phyloP scores from a whole-genome alignment of 1,140 invertebrate genomes.

The Dinothrombium tinctorium region DNA sequence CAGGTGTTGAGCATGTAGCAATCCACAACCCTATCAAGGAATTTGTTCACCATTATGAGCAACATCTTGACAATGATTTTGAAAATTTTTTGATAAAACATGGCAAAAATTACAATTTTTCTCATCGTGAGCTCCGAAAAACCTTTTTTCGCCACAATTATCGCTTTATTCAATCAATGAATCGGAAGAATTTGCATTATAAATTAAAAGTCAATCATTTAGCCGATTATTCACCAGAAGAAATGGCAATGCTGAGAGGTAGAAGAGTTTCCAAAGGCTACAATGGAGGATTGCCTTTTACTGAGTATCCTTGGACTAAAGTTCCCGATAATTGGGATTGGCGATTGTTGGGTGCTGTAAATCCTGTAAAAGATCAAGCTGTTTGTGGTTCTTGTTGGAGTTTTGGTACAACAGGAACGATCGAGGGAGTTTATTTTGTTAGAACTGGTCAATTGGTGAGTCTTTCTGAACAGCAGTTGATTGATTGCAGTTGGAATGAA shows the following conservation, averaged over 20 bases:
- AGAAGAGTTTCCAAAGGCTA: slow-evolving; percentile 34
- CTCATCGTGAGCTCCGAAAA: slow-evolving; percentile 42
- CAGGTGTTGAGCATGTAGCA: slow-evolving; percentile 39
- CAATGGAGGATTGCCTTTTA: slow-evolving; percentile 52
- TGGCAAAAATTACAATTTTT: slow-evolving; percentile 36
- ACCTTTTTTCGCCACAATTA: slow-evolving; percentile 64
- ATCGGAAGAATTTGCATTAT: slow-evolving; percentile 47
- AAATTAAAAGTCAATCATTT: slow-evolving; percentile 61
- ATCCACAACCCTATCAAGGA: slow-evolving; percentile 64
- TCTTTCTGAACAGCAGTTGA: slow-evolving; percentile 36
- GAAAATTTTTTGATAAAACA: slow-evolving; percentile 47
- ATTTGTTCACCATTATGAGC: slow-evolving; percentile 44
- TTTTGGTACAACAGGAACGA: slow-evolving; percentile 56
- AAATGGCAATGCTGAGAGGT: slow-evolving; percentile 54
- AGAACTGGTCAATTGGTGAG: slow-evolving; percentile 43
- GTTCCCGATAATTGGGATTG: slow-evolving; percentile 56
- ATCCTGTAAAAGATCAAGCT: slow-evolving; percentile 47
- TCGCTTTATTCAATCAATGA: slow-evolving; percentile 60
- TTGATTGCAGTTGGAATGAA: slow-evolving; percentile 88
- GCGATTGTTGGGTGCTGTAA: slow-evolving; percentile 39
- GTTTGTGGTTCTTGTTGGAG: slow-evolving; percentile 39
- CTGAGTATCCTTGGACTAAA: slow-evolving; percentile 8
- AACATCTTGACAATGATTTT: slow-evolving; percentile 52
- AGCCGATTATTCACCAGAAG: slow-evolving; percentile 49
- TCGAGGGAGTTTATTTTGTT: slow-evolving; percentile 69